Evolutionary conservation across 2,113 vertebrate genomes (phyloP).

Genomic region (Phylloscopus whistleri): DNA sequence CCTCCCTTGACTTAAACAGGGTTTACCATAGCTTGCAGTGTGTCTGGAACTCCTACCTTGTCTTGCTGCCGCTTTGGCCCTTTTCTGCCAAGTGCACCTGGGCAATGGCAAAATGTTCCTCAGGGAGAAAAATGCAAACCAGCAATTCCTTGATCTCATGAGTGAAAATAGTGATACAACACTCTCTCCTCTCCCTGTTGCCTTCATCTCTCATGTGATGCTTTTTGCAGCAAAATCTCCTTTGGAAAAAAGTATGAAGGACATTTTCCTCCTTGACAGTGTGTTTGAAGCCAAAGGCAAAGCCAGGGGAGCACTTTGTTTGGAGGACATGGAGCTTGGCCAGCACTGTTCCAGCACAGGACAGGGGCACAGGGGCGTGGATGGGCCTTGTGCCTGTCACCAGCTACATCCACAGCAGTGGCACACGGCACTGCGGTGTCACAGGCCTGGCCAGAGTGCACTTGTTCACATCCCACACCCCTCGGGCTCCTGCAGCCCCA

Average conservation of each 20-base stretch:
- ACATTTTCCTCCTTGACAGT: neutral
- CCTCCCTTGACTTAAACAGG: neutral
- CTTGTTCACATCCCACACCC: neutral
- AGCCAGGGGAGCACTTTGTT: neutral
- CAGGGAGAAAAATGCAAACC: neutral
- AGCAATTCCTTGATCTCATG: neutral
- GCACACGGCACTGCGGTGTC: accelerated
- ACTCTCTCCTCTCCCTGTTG: accelerated
- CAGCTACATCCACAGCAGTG: neutral
- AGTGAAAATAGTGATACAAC: neutral
- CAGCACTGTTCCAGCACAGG: neutral
- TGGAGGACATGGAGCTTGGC: neutral
- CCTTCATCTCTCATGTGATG: neutral
- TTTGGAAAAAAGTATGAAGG: neutral
- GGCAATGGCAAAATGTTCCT: neutral
- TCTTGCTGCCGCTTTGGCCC: neutral
- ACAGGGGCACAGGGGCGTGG: neutral
- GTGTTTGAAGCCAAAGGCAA: neutral
- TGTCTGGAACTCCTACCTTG: neutral
- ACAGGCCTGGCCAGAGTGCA: accelerated
- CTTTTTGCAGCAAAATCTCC: neutral
- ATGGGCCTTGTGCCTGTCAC: neutral
- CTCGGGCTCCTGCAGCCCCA: neutral
- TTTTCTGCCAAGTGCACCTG: neutral
- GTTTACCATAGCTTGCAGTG: neutral